A percentile compares a stretch with the other conserved stretches of the same genome.
These are phyloP conservation scores for Pangasianodon gigas DNA, from an alignment of 2,113 vertebrate genomes.

Conservation along the genomic window DNA sequence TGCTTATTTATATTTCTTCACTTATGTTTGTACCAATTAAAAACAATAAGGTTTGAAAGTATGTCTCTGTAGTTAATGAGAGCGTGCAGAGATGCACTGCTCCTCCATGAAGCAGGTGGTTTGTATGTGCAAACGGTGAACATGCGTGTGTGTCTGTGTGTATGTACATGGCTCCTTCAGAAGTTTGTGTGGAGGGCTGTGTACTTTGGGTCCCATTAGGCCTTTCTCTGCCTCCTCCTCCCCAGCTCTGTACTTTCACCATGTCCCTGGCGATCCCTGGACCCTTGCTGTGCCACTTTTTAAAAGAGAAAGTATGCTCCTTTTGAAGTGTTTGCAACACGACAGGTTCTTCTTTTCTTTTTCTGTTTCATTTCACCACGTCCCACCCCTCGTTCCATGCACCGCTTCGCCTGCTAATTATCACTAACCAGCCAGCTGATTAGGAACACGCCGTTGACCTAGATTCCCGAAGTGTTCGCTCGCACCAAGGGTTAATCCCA, in stretches of 20 bases:
- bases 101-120: conserved; percentile 3
- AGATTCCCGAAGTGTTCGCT: conserved; percentile 68
- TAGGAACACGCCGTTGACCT: conserved; percentile 78
- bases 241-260: conserved; percentile 58
- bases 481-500: conserved; percentile 78
- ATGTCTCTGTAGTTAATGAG: conserved; percentile 5
- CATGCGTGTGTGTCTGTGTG: conserved; percentile 12
- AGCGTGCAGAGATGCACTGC: background rate
- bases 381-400: conserved; percentile 58
- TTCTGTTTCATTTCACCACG: conserved; percentile 74
- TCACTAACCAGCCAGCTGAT: conserved; percentile 81
- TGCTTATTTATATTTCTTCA: background rate
- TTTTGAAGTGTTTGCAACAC: conserved; percentile 79
- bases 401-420: conserved; percentile 76
- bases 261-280: conserved; percentile 69
- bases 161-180: conserved; percentile 26
- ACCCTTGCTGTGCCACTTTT: conserved; percentile 73
- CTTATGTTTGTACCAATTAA: background rate
- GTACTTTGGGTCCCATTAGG: conserved; percentile 59
- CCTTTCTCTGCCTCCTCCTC: conserved; percentile 39
- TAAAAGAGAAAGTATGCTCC: conserved; percentile 69
- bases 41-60: background rate
- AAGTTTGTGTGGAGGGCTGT: conserved; percentile 2
- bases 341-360: conserved; percentile 76
- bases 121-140: background rate